These are phyloP conservation scores for Caracal caracal DNA, from an alignment of 2,113 vertebrate genomes.

Conservation along the genomic window DNA sequence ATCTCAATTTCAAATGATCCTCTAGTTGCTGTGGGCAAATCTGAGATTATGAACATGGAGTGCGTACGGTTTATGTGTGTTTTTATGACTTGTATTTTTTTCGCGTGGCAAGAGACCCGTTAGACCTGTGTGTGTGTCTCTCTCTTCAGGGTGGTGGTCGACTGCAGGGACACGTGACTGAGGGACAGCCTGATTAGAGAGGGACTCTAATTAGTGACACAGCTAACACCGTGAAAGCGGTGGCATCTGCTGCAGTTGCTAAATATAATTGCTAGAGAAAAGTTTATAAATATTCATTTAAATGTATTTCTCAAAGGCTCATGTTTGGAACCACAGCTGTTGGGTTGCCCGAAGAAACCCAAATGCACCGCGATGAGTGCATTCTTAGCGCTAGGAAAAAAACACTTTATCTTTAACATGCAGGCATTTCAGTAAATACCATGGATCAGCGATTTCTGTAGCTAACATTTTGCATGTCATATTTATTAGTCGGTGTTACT, in stretches of 20 bases:
- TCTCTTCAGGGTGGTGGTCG: constrained; percentile 27
- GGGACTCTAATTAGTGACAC: constrained; percentile 70
- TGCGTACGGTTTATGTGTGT: constrained; percentile 35
- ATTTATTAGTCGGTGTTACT: constrained; percentile 82
- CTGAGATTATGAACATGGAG: constrained; percentile 41
- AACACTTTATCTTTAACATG: constrained; percentile 72
- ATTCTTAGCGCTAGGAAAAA: constrained; percentile 73
- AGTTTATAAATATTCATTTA: constrained; percentile 84
- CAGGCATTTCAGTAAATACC: constrained; percentile 79
- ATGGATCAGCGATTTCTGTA: constrained; percentile 80
- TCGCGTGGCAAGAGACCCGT: not conserved
- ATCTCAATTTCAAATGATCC: constrained; percentile 43
- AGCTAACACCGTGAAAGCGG: constrained; percentile 71
- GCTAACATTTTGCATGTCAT: constrained; percentile 83
- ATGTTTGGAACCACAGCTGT: constrained; percentile 84
- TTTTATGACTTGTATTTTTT: constrained; percentile 24
- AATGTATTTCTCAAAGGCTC: constrained; percentile 82
- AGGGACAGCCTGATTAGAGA: constrained; percentile 49
- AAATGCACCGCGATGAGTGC: constrained; percentile 67
- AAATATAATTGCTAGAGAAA: constrained; percentile 82
- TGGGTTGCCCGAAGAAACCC: constrained; percentile 80
- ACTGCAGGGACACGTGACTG: constrained; percentile 59
- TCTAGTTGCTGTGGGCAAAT: constrained; percentile 37
- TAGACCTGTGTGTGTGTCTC: not conserved
- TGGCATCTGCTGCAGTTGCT: constrained; percentile 82